phyloP scores from a whole-genome alignment of 2,888 invertebrate species.

The Eupsilia transversa region DNA sequence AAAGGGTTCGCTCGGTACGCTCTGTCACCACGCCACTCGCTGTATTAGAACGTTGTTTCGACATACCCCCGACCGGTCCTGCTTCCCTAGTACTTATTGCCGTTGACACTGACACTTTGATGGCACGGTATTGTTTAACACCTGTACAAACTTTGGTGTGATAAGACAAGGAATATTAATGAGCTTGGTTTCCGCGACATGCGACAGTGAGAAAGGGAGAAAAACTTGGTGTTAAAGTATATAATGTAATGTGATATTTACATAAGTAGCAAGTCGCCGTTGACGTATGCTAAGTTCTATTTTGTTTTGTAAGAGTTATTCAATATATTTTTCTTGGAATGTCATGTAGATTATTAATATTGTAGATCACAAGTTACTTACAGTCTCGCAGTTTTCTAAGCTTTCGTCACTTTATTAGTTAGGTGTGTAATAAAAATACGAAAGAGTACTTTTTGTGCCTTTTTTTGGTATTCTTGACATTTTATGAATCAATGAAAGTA shows the following conservation, averaged over 20 bases:
- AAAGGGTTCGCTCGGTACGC: slow-evolving; percentile 21
- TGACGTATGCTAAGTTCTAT: neutral
- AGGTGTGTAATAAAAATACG: neutral
- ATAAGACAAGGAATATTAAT: slow-evolving; percentile 10
- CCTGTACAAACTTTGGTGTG: slow-evolving; percentile 20
- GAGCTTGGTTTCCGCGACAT: neutral
- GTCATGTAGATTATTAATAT: neutral
- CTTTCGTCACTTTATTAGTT: neutral
- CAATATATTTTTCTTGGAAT: neutral
- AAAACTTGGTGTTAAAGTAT: slow-evolving; percentile 16
- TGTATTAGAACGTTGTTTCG: slow-evolving; percentile 6
- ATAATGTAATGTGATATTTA: slow-evolving; percentile 4
- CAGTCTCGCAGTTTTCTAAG: neutral
- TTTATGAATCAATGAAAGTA: neutral
- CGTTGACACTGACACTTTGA: slow-evolving; percentile 43
- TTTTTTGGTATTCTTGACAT: neutral
- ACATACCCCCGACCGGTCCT: slow-evolving; percentile 12
- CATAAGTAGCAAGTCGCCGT: neutral
- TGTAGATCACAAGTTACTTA: neutral
- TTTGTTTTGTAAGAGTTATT: neutral
- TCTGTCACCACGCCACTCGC: neutral
- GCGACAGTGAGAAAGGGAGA: neutral
- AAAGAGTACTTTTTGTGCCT: neutral
- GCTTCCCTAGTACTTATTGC: slow-evolving; percentile 27
- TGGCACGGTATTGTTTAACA: slow-evolving; percentile 17